Percentiles rank a stretch among this genome's conserved stretches.
phyloP scores from a whole-genome alignment of 2,888 invertebrate species.

The Drosophila pseudotalamancana region DNA sequence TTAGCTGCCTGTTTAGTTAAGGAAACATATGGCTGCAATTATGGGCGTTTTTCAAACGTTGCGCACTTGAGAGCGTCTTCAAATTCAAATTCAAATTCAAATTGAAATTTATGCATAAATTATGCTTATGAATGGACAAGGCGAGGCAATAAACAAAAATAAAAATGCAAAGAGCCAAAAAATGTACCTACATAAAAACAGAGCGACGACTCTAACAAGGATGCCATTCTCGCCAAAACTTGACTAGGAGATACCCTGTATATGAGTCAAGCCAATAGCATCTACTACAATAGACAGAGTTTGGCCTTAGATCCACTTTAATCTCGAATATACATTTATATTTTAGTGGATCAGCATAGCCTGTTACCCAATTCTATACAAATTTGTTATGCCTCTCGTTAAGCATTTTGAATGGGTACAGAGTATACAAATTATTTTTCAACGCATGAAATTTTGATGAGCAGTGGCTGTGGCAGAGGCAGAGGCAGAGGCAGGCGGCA shows the following conservation, averaged over 20 bases:
- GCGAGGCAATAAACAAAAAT: slow-evolving; percentile 70
- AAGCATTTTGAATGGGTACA: background rate
- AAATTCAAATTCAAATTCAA: slow-evolving; percentile 79
- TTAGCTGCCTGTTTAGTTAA: slow-evolving; percentile 29
- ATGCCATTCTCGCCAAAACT: background rate
- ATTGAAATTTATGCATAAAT: slow-evolving; percentile 78
- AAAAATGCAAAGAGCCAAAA: slow-evolving; percentile 30
- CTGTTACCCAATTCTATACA: too few relatives aligned
- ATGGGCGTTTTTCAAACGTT: background rate
- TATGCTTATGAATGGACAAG: slow-evolving; percentile 76
- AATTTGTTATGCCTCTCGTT: background rate
- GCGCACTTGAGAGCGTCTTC: slow-evolving; percentile 48
- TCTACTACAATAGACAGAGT: too few relatives aligned
- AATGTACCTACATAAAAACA: slow-evolving; percentile 1
- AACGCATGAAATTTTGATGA: slow-evolving; percentile 70
- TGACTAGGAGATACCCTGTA: slow-evolving; percentile 2
- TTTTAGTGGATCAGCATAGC: too few relatives aligned
- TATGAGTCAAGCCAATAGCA: too few relatives aligned
- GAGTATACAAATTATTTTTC: slow-evolving; percentile 33
- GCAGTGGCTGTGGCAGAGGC: slow-evolving; percentile 6
- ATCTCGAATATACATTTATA: background rate
- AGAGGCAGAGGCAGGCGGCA: too few relatives aligned
- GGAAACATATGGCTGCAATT: slow-evolving; percentile 50
- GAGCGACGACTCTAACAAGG: slow-evolving; percentile 5
- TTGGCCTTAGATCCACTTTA: too few relatives aligned